Percentiles rank a stretch among this genome's conserved stretches.
These are phyloP conservation scores for Ovibos moschatus DNA, from an alignment of 2,113 vertebrate genomes.

Conservation along the genomic window DNA sequence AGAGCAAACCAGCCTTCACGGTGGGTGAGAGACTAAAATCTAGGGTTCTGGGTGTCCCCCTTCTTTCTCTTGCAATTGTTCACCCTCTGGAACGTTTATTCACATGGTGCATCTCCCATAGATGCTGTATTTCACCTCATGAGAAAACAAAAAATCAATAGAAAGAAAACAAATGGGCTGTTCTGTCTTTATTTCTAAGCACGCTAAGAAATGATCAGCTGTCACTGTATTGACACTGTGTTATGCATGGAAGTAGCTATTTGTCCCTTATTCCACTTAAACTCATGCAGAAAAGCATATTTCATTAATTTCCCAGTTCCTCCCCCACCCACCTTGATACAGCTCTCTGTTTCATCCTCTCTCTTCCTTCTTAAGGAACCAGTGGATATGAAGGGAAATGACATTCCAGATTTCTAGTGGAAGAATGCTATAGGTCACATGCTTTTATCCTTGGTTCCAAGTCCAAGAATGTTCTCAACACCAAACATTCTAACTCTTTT, in stretches of 20 bases:
- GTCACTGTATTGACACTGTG: background rate
- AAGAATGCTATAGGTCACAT: background rate
- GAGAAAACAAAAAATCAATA: conserved; percentile 6
- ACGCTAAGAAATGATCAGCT: background rate
- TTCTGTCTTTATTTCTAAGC: background rate
- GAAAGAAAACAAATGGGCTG: background rate
- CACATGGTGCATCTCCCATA: background rate
- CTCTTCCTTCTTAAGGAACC: background rate
- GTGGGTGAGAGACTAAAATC: background rate
- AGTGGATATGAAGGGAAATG: background rate
- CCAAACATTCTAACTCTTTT: rapidly evolving
- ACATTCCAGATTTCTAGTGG: background rate
- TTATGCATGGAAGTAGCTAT: background rate
- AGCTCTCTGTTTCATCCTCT: background rate
- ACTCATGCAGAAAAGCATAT: background rate
- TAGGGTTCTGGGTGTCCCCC: background rate
- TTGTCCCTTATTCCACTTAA: background rate
- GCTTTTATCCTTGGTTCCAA: rapidly evolving
- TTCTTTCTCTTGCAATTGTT: background rate
- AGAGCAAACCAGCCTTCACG: background rate
- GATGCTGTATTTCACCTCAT: background rate
- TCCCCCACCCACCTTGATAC: no score
- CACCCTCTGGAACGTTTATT: background rate
- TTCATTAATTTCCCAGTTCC: background rate
- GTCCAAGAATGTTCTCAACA: background rate